Evolutionary conservation across 2,888 invertebrate genomes (phyloP).

Genomic region (Merodon equestris): DNA sequence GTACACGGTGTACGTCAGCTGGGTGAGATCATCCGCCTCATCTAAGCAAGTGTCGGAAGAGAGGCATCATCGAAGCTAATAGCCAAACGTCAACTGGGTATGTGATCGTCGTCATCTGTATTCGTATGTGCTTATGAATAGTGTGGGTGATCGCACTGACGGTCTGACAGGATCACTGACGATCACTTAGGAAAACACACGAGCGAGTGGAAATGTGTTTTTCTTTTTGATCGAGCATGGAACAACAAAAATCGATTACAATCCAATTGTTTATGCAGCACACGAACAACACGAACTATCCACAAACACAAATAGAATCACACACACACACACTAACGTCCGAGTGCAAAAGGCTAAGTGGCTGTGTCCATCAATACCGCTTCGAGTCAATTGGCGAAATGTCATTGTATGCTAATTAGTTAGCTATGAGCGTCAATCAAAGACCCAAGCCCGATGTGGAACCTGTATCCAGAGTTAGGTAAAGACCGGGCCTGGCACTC

Average conservation of each 20-base stretch:
- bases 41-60: conserved; percentile 23
- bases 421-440: conserved; percentile 68
- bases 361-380: conserved; percentile 68
- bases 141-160: conserved; percentile 39
- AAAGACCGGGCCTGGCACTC: conserved; percentile 11
- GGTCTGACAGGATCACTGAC: conserved; percentile 53
- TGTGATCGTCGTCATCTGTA: conserved; percentile 18
- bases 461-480: conserved; percentile 39
- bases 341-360: conserved; percentile 67
- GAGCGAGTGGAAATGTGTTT: no score
- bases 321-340: not conserved
- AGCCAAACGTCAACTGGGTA: conserved; percentile 36
- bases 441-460: conserved; percentile 35
- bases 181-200: conserved; percentile 17
- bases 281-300: conserved; percentile 63
- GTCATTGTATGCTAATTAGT: conserved; percentile 69
- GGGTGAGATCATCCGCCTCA: conserved; percentile 42
- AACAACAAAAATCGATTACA: conserved; percentile 55
- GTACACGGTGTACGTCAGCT: conserved; percentile 10
- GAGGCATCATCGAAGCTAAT: conserved; percentile 37
- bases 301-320: conserved; percentile 44
- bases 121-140: conserved; percentile 4
- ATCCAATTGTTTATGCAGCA: conserved; percentile 67
- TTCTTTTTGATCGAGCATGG: not conserved
- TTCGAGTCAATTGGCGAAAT: conserved; percentile 68